These are phyloP conservation scores for Drosophila rubida DNA, from an alignment of 2,888 invertebrate species.

Conservation along the genomic window DNA sequence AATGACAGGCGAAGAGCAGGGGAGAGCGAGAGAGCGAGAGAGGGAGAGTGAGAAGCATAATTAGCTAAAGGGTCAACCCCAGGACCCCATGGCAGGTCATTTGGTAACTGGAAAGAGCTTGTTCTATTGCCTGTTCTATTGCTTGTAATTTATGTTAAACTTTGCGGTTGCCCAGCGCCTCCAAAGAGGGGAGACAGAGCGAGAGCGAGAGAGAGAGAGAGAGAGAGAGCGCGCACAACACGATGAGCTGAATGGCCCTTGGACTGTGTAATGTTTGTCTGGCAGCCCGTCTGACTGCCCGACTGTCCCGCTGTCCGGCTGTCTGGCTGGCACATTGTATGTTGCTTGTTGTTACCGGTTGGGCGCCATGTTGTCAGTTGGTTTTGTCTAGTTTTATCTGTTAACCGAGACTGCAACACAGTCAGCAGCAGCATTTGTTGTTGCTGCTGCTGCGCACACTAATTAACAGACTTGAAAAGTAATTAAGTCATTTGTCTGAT, in stretches of 20 bases:
- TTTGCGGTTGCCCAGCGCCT: conserved; percentile 51
- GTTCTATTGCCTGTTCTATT: conserved; percentile 48
- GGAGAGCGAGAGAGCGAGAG: neutral
- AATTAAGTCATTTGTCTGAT: conserved; percentile 79
- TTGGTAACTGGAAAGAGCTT: conserved; percentile 35
- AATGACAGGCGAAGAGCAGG: neutral
- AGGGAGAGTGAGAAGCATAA: conserved; percentile 11
- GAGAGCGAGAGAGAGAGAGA: neutral
- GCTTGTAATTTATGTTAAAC: conserved; percentile 69
- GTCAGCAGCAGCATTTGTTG: conserved; percentile 37
- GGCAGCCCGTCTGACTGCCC: conserved; percentile 1
- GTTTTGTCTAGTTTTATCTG: conserved; percentile 49
- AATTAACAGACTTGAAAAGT: conserved; percentile 82
- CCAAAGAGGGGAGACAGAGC: too few species aligned
- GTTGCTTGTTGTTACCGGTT: conserved; percentile 26
- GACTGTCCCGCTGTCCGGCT: neutral
- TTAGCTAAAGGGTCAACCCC: conserved; percentile 35
- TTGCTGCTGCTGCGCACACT: conserved; percentile 58
- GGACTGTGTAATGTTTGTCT: conserved; percentile 14
- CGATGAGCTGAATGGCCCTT: conserved; percentile 10
- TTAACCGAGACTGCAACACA: conserved; percentile 47
- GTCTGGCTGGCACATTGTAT: neutral
- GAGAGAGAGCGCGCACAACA: neutral
- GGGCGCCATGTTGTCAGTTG: conserved; percentile 26
- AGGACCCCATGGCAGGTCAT: conserved; percentile 31